Base-by-base conservation (phyloP, 2,797 vertebrate species). In the Myotis vivesi region DNA sequence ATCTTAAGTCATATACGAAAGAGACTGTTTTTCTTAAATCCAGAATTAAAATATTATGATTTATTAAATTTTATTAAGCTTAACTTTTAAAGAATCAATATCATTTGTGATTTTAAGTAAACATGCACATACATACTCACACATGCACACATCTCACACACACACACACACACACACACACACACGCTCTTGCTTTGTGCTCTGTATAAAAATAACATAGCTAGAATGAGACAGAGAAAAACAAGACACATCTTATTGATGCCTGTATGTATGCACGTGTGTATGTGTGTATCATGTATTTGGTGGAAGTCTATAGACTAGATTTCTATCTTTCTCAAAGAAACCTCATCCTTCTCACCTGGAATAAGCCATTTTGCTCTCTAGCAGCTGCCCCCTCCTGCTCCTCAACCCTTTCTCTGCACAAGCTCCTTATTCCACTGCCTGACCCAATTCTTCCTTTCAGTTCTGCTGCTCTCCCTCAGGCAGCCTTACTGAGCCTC, bases 261-360 rank as follows among this genome's bases (percentile, higher is more conserved):
- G 41, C 1, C 0, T 12, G 3, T 4, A 23, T 19, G 15, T 53
- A 8, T n/a, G 12, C 20, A 7, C 1, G 2, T 2, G 2, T 30
- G 2, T 5, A 0, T 19, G 10, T 0, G 28, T 13, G 0, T 5
- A 0, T 23, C 2, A 5, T 16, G 19, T 6, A 44, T 41, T 36
- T 20, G 1, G 28, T 25, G 2, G 6, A 46, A 51, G 25, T 53
- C 8, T 33, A 36, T 9, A 5, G 25, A 46, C 30, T 6, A 17
- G 13, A 51, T 25, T 59, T 64, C 38, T 72, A 30, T 11, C 2
- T 30, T 16, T 17, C 16, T 38, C 28, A 62, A 62, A 30, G 13
- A 62, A 62, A 28, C 59, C 28, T 62, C 59, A 30, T 12, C 8
- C 10, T 22, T 5, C 41, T 38, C 33, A 3, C 22, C 12, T 57